phyloP scores from a whole-genome alignment of 2,113 vertebrate genomes.

The Labeo rohita region DNA sequence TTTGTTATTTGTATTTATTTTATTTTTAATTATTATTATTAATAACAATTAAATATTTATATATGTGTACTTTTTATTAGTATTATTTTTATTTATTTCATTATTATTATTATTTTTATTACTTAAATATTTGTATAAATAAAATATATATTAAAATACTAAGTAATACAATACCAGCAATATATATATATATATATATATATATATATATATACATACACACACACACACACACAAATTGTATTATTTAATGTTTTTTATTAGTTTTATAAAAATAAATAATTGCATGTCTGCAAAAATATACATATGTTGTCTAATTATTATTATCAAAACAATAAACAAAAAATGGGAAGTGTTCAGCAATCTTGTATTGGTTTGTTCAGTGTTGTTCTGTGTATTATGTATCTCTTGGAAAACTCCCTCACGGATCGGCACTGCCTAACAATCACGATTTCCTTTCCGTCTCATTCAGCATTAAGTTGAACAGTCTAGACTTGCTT shows the following conservation, averaged over 20 bases:
- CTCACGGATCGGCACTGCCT: neutral
- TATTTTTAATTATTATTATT: too few relatives aligned
- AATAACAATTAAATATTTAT: too few relatives aligned
- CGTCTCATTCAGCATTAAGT: neutral
- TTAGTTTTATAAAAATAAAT: neutral
- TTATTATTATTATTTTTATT: too few relatives aligned
- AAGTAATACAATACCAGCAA: neutral
- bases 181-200: too few relatives aligned
- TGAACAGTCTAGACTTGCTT: conserved; percentile 1
- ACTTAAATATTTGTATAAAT: too few relatives aligned
- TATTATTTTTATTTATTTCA: too few relatives aligned
- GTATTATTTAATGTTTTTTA: neutral
- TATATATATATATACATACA: too few relatives aligned
- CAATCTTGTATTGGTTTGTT: neutral
- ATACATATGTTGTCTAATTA: neutral
- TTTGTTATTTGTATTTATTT: too few relatives aligned
- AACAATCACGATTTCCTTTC: neutral
- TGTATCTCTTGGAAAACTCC: neutral
- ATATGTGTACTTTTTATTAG: too few relatives aligned
- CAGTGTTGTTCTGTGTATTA: neutral
- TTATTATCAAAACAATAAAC: neutral
- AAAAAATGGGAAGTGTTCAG: neutral
- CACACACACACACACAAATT: too few relatives aligned
- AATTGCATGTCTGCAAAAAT: neutral
- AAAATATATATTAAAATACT: neutral